phyloP scores from a whole-genome alignment of 2,797 vertebrate genomes.

The Anguilla megastoma region DNA sequence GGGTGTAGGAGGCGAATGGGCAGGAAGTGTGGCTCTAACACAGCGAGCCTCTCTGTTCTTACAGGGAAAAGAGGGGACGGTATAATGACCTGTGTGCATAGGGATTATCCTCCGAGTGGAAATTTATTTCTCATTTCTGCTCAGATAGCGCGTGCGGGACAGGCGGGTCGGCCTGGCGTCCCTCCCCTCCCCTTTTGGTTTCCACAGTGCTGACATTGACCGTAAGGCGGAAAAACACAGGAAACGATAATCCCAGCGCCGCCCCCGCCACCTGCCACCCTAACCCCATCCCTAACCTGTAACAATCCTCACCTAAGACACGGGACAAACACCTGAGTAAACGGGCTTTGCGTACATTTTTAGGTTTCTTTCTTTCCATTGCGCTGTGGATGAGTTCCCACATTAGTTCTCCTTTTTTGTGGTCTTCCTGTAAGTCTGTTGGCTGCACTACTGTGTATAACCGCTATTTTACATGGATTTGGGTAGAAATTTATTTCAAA shows the following conservation, averaged over 20 bases:
- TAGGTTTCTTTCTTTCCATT: background rate
- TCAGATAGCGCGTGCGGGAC: background rate
- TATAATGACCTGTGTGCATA: background rate
- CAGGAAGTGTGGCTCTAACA: background rate
- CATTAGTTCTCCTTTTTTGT: background rate
- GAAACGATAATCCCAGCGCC: background rate
- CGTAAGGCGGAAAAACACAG: background rate
- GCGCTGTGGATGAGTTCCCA: background rate
- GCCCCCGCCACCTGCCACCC: background rate
- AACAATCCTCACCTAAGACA: background rate
- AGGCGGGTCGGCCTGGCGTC: background rate
- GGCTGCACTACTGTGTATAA: background rate
- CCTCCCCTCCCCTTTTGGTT: background rate
- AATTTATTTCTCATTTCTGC: background rate
- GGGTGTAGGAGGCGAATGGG: background rate
- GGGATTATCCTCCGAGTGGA: background rate
- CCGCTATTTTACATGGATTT: background rate
- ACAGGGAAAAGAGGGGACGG: background rate
- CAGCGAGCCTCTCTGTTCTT: background rate
- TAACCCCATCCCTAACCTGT: background rate
- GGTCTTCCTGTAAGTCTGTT: background rate
- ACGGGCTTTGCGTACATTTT: background rate
- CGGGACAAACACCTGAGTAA: background rate
- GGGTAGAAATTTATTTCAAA: background rate
- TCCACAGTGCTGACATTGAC: background rate